A percentile compares a stretch with the other conserved stretches of the same genome.
Conservation (phyloP, 2,797 vertebrate genomes). For the Crossoptilon crossoptilon region DNA sequence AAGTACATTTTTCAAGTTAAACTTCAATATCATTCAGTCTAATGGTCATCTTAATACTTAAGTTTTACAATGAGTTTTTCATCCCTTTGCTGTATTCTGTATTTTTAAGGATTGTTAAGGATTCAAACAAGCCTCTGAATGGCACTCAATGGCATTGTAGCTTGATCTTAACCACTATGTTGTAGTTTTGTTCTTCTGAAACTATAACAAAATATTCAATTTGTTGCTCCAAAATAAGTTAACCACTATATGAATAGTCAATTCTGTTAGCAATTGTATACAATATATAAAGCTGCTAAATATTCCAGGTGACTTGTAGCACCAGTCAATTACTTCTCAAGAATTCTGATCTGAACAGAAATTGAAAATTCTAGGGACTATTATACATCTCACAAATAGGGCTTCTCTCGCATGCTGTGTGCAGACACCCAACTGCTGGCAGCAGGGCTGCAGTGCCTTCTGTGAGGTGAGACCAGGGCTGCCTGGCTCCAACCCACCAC, state of each 20-base stretch:
- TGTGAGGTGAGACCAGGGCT: not conserved
- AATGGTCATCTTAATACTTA: not conserved
- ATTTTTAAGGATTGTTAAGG: not conserved
- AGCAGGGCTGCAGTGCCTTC: accelerated
- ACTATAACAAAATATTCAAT: not conserved
- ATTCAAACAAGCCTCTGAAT: not conserved
- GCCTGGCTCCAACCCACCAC: not conserved
- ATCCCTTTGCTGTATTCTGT: not conserved
- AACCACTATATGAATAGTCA: not conserved
- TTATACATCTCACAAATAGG: not conserved
- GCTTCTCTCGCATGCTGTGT: accelerated
- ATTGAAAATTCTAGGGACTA: not conserved
- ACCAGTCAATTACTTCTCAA: not conserved
- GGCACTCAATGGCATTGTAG: not conserved
- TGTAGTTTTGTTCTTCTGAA: not conserved
- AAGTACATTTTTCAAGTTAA: not conserved
- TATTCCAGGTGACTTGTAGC: not conserved
- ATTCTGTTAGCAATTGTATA: not conserved
- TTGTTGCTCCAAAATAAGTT: not conserved
- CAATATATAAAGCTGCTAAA: not conserved
- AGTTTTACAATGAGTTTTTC: not conserved
- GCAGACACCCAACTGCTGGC: accelerated
- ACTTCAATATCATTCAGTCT: not conserved
- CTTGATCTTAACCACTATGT: not conserved
- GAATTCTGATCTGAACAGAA: not conserved